Conservation (phyloP, 92 coral and sea anemone species). For the Palythoa grandis region DNA sequence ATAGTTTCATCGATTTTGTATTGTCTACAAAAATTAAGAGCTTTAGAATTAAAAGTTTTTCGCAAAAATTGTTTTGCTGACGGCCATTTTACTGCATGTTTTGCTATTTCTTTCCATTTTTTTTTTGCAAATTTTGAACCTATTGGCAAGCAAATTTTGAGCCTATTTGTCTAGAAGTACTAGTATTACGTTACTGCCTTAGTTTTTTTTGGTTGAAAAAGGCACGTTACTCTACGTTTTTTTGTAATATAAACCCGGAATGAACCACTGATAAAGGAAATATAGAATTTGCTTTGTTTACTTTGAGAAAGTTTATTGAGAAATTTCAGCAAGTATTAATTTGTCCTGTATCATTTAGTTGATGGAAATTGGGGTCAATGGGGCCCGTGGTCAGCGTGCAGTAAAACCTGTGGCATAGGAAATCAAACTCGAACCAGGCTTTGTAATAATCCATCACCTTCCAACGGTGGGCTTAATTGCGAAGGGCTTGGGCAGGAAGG, state of each 20-base stretch:
- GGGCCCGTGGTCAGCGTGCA: not conserved
- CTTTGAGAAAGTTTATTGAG: not conserved
- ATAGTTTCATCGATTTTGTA: not conserved
- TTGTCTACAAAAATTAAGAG: not conserved
- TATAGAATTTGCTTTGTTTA: not conserved
- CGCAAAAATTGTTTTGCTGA: no score
- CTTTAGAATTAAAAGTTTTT: no score
- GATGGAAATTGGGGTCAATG: not conserved
- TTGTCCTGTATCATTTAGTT: not conserved
- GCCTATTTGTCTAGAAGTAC: no score
- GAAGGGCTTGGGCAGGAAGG: not conserved
- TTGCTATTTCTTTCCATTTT: no score
- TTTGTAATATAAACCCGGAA: no score
- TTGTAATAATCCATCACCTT: not conserved
- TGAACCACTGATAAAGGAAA: not conserved
- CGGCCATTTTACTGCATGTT: no score
- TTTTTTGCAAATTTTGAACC: no score
- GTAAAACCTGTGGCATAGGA: not conserved
- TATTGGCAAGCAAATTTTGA: no score
- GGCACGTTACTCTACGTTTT: no score
- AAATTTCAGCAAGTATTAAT: not conserved
- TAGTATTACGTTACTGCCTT: no score
- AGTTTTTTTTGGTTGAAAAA: no score
- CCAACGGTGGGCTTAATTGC: conserved; percentile 15
- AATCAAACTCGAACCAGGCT: not conserved